Base-by-base conservation (phyloP, 2,113 vertebrate genomes). In the Periophthalmus modestus region DNA sequence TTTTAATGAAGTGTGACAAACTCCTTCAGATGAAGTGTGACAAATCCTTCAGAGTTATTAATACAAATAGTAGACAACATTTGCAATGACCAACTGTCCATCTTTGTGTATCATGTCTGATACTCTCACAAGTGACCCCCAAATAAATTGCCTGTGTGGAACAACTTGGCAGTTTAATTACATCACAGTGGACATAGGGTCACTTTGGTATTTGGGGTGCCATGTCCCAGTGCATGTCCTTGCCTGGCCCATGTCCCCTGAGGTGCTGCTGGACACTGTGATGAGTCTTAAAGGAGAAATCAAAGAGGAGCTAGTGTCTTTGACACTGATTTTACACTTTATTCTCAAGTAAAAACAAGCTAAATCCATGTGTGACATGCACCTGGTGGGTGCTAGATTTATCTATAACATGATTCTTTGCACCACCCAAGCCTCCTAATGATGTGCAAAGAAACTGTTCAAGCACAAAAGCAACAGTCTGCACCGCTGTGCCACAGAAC, bases 221-320 rank as follows among this genome's bases (percentile, higher is more conserved):
- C 73, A 16, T 59, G 55, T 75, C 1, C 63, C 48, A 39, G 55
- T 59, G 28, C 14, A 11, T 46, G 68, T 52, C 75, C 46, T 34
- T 70, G 28, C 67, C 28, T 21, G 57, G n/a, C 34, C 0, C 16
- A 52, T 75, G 72, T n/a, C 12, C 28, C 74, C 72, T 43, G 10
- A 4, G 0, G 46, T 24, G 62, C 0, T 43, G 0, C 67, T 15
- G 39, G 63, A 65, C 7, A 7, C 24, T 16, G 66, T 24, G 12
- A 57, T 28, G 57, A 2, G 0, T 71, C 11, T 73, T 66, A 0
- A 0, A 59, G 34, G 12, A 0, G 33, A 28, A 52, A n/a, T 69
- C 54, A 81, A 76, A 81, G 23, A 34, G n/a, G 48, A 66, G 63
- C 71, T 48, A 43, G 55, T 55, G 59, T 75, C 36, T 65, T 62